phyloP scores from a whole-genome alignment of 2,797 vertebrate genomes.

The Premnoplex brunnescens region DNA sequence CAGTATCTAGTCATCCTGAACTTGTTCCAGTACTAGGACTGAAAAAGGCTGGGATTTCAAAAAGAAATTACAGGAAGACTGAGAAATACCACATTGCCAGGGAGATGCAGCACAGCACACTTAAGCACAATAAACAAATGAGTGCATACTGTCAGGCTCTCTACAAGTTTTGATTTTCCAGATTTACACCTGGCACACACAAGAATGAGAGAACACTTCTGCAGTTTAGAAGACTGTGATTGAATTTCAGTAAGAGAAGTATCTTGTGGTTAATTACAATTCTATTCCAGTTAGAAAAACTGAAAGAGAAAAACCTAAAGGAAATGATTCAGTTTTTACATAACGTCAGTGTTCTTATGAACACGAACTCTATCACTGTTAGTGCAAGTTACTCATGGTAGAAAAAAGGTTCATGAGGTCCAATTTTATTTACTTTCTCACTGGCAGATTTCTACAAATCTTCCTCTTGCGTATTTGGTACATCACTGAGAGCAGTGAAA shows the following conservation, averaged over 20 bases:
- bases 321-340: slow-evolving; percentile 13
- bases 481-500: neutral
- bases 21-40: neutral
- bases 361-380: neutral
- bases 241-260: neutral
- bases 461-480: neutral
- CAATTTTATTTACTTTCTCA: neutral
- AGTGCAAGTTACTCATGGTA: neutral
- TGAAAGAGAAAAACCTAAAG: neutral
- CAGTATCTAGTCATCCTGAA: neutral
- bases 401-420: neutral
- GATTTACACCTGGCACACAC: neutral
- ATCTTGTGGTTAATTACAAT: neutral
- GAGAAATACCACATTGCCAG: neutral
- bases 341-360: neutral
- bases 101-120: neutral
- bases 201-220: neutral
- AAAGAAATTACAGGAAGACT: neutral
- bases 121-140: neutral
- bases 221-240: neutral
- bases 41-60: neutral
- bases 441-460: neutral
- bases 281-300: neutral
- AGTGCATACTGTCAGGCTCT: neutral
- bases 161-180: neutral